Evolutionary conservation across 2,888 invertebrate species (phyloP), one percentile per base, ranked within the genome.

Genomic region (Spialia ferax): DNA sequence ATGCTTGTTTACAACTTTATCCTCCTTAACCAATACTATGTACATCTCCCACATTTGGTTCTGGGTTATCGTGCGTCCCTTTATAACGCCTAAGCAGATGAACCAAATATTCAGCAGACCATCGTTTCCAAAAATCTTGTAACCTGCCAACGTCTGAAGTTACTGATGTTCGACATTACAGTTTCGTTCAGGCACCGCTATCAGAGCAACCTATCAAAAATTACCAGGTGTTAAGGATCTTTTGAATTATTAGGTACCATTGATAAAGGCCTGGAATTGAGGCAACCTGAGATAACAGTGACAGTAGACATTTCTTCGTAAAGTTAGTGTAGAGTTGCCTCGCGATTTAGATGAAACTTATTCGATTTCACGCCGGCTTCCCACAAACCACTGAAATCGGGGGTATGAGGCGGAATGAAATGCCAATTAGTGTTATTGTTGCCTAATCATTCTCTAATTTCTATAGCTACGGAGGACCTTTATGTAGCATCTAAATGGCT

Each of bases 351-450:
- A 42, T 42, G 42, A 42, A 42, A 42, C 42, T 42, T 42, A 6
- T n/a, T 42, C 5, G 42, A 42, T 42, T 42, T 42, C 15, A 42
- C 42, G 15, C 42, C 42, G 15, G 42, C 42, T 42, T 42, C 42
- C 42, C 42, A 42, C n/a, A 42, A 42, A 42, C 42, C 42, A 42
- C 42, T 15, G n/a, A 42, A 42, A n/a, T 42, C 15, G n/a, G 42
- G 42, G 15, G 42, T 15, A 42, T 42, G 42, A 42, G 42, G 42
- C 6, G 42, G 42, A 42, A 42, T 42, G 42, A 42, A 42, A 42
- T 42, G 42, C 42, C 42, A 42, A 42, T 7, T 15, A 6, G 42
- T 42, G 1, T 42, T n/a, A 15, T 50, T 50, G 50, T 50, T 50
- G 50, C 50, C 22, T 20, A 50, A 22, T 11, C 50, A 50, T 13